Evolutionary conservation across 2,113 vertebrate genomes (phyloP).

Genomic region (Brachirus orientalis): DNA sequence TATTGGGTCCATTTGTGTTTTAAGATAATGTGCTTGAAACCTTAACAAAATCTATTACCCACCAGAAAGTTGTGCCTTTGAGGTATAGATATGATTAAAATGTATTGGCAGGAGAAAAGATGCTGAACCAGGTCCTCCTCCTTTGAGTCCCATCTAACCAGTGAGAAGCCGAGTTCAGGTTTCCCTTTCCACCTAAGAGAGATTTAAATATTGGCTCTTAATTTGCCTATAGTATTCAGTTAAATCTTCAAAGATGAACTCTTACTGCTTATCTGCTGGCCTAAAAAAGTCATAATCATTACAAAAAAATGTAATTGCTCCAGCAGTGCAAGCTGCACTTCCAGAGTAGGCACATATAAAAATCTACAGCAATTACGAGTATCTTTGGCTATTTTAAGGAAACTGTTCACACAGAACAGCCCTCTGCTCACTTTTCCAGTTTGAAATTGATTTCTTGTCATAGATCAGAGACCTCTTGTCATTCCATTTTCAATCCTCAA

Average conservation of each 20-base stretch:
- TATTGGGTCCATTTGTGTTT: constrained; percentile 6
- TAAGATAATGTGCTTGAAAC: constrained; percentile 19
- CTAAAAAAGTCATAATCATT: constrained; percentile 77
- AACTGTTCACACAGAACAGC: constrained; percentile 61
- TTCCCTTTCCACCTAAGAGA: constrained; percentile 74
- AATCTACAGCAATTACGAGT: constrained; percentile 78
- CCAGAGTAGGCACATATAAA: constrained; percentile 59
- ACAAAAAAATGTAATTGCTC: constrained; percentile 72
- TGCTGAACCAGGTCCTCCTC: constrained; percentile 48
- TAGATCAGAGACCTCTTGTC: constrained; percentile 79
- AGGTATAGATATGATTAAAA: constrained; percentile 54
- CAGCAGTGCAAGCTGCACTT: constrained; percentile 55
- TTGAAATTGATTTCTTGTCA: constrained; percentile 83
- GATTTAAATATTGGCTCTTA: constrained; percentile 78
- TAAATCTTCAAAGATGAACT: constrained; percentile 84
- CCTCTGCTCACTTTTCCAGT: constrained; percentile 72
- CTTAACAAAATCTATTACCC: not conserved
- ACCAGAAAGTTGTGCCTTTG: constrained; percentile 30
- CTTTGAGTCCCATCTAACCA: constrained; percentile 52
- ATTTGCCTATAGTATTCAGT: constrained; percentile 75
- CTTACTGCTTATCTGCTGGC: constrained; percentile 75
- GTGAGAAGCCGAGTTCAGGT: constrained; percentile 46
- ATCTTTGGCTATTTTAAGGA: constrained; percentile 74
- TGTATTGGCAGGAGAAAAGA: constrained; percentile 17
- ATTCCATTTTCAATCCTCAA: constrained; percentile 76